Evolutionary conservation across 2,888 invertebrate species (phyloP).

Genomic region (Spisula subtruncata): DNA sequence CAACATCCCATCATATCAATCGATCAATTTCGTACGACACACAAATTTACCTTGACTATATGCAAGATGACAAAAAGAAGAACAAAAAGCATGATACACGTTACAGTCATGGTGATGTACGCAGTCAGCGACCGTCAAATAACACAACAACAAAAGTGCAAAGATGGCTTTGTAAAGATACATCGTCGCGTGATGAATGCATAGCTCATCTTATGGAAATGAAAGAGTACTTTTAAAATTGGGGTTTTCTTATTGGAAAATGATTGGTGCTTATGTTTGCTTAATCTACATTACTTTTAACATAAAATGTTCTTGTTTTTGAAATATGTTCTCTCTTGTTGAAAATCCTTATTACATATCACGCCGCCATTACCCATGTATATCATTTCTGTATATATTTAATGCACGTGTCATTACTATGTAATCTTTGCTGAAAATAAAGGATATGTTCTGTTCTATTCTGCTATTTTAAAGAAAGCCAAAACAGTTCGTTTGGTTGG

Average conservation of each 20-base stretch:
- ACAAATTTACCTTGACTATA: conserved; percentile 17
- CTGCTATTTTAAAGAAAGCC: too few relatives aligned
- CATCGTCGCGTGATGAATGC: conserved; percentile 52
- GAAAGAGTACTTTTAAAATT: conserved; percentile 57
- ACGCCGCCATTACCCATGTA: too few relatives aligned
- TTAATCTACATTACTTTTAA: too few relatives aligned
- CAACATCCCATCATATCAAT: not conserved
- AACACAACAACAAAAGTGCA: not conserved
- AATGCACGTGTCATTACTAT: too few relatives aligned
- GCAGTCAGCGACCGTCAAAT: not conserved
- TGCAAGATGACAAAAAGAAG: not conserved
- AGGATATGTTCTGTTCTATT: too few relatives aligned
- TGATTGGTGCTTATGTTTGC: not conserved
- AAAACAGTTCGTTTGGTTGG: too few relatives aligned
- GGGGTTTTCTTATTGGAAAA: not conserved
- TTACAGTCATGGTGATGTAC: conserved; percentile 17
- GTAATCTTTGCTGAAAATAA: too few relatives aligned
- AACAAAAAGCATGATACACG: not conserved
- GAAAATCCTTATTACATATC: too few relatives aligned
- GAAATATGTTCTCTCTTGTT: too few relatives aligned
- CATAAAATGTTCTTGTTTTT: too few relatives aligned
- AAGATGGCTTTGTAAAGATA: conserved; percentile 6
- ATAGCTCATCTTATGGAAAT: conserved; percentile 54
- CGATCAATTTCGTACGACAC: conserved; percentile 49
- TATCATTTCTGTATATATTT: too few relatives aligned